Base-by-base conservation (phyloP, 2,888 invertebrate genomes). In the Drosophila kanekoi region DNA sequence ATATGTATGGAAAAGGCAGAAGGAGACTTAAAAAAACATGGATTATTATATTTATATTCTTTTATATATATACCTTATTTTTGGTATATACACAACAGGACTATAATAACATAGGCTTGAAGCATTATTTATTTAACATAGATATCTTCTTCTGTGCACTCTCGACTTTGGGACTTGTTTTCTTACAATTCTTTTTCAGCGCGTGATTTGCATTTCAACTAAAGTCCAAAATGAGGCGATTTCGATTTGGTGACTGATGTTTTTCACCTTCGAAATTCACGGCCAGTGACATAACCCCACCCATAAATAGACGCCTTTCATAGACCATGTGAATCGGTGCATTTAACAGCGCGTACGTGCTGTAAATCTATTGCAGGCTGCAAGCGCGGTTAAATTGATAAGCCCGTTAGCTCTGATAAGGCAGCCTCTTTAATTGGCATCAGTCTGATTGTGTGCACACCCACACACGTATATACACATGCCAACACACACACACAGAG, bases 231-330 rank as follows among this genome's bases (percentile, higher is more conserved):
- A 63, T 38, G 45, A 63, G 73, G 68, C 53, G 61, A 72, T n/a
- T 72, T 60, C 20, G 62, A 57, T 48, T 47, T 49, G 23, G 66
- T 72, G 78, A 73, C 78, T 75, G 73, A 73, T 75, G 79, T 49
- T 75, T 68, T 67, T 73, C 62, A 63, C 79, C 74, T 74, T 78
- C 62, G 48, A 43, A 60, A 53, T 74, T 74, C 68, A 78, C 47
- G 74, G 68, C 45, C 78, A 77, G 78, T 78, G 56, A 53, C 58
- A 76, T 64, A 59, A 57, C 4, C 28, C n/a, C 10, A 9, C 14
- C 33, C 32, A 33, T 18, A 18, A 18, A 18, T 38, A 35, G 45
- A 59, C 13, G n/a, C n/a, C 32, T 45, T 14, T 35, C 43, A 53
- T 20, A 43, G 14, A 32, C 38, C 33, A 44, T 43, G 43, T 13